Percentiles rank a stretch among this genome's conserved stretches.
phyloP scores from a whole-genome alignment of 2,113 vertebrate species.

The Oceanites oceanicus region DNA sequence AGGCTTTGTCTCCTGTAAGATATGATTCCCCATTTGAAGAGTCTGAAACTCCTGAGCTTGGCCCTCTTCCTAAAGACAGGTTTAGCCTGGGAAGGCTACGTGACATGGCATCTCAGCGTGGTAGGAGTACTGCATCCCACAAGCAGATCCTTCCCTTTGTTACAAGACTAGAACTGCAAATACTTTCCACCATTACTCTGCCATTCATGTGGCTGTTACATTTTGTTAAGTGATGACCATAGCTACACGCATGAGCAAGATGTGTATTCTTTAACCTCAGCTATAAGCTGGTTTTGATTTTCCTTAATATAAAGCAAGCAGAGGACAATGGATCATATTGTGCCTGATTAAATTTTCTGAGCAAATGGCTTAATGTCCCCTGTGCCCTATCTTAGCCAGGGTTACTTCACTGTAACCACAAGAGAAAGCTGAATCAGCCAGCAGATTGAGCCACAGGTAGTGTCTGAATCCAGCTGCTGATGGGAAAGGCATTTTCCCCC shows the following conservation, averaged over 20 bases:
- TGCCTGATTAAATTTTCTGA: background rate
- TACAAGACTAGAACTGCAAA: slow-evolving; percentile 5
- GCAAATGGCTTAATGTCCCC: background rate
- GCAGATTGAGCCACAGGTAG: slow-evolving; percentile 31
- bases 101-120: background rate
- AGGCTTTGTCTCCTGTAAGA: background rate
- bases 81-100: background rate
- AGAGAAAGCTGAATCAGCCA: slow-evolving; percentile 7
- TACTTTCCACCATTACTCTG: background rate
- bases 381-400: background rate
- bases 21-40: fast-evolving
- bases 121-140: background rate
- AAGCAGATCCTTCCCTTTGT: background rate
- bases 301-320: slow-evolving; percentile 3
- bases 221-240: background rate
- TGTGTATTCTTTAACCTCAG: background rate
- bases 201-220: background rate
- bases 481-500: background rate
- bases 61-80: background rate
- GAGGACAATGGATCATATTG: background rate
- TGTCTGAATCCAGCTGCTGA: slow-evolving; percentile 14
- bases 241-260: background rate
- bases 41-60: background rate
- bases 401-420: slow-evolving; percentile 22
- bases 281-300: slow-evolving; percentile 49